A percentile compares a stretch with the other conserved stretches of the same genome.
These are phyloP conservation scores for Echinometra lucunter DNA, from an alignment of 53 echinoderm and acorn worm species.

Conservation along the genomic window DNA sequence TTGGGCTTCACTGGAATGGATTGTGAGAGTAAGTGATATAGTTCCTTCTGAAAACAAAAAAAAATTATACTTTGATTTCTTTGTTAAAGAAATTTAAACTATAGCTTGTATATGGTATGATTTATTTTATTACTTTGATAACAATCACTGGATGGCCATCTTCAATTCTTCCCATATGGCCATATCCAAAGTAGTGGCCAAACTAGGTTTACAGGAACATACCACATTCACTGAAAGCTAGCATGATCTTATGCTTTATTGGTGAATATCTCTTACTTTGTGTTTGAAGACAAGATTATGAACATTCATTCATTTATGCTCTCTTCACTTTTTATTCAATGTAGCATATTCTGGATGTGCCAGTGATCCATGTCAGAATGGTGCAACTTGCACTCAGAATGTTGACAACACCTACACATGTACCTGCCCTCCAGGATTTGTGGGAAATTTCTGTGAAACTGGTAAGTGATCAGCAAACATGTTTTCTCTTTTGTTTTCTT, in stretches of 20 bases:
- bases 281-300: not conserved
- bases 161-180: too few relatives aligned
- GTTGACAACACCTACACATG: constrained; percentile 63
- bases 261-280: not conserved
- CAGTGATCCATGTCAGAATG: constrained; percentile 80
- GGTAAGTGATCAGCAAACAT: constrained; percentile 33
- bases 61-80: not conserved
- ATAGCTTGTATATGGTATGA: not conserved
- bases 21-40: constrained; percentile 65
- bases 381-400: constrained; percentile 74
- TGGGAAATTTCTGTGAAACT: constrained; percentile 74
- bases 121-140: not conserved
- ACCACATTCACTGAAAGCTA: not conserved
- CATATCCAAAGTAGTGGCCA: too few relatives aligned
- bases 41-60: not conserved
- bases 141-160: too few relatives aligned
- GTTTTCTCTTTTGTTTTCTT: too few relatives aligned
- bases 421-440: constrained; percentile 75
- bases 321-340: not conserved
- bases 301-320: not conserved
- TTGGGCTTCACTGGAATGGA: constrained; percentile 72
- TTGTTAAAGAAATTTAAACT: not conserved
- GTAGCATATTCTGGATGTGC: constrained; percentile 60
- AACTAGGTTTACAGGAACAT: too few relatives aligned
- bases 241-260: not conserved